Base-by-base conservation (phyloP, 2,888 invertebrate species). In the Ophion ventricosus region DNA sequence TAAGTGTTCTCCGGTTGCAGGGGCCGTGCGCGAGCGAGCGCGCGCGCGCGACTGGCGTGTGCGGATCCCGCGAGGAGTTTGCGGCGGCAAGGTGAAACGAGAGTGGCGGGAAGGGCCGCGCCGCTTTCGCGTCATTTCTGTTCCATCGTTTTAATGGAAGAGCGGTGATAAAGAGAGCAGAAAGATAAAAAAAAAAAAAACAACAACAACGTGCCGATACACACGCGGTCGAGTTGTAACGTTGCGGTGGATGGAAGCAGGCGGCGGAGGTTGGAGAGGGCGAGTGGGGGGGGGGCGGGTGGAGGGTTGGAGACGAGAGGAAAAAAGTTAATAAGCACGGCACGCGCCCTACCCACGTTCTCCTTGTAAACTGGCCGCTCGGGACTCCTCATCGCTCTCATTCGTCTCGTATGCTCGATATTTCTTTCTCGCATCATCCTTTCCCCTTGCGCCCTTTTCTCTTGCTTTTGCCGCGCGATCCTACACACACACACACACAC, bases 291-390 rank as follows among this genome's bases (percentile, higher is more conserved):
- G 26, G 56, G 63, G 75, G 75, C 81, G 17, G 14, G 14, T 14
- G 49, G 85, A 17, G 35, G 20, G 49, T 20, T 43, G 74, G 43
- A 69, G 83, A 79, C 69, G 67, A 81, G 82, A 63, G 79, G 85
- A 82, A 88, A 89, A 88, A 90, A 90, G 89, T 89, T 90, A 90
- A 90, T 90, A 90, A 90, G 87, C 88, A 87, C 87, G 90, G 90
- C 90, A 90, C 90, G 90, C 90, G 90, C 88, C 88, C 86, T 86
- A 83, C 87, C 86, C 83, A 85, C 83, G 83, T 84, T 77, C 77
- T 79, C 67, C 35, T 57, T 75, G 83, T 63, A 56, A 84, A 79
- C 78, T 79, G 61, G 72, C 78, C 80, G 70, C 73, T 81, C 78
- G 69, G 66, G 73, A 86, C 83, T 86, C 82, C 78, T 81, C 70